Evolutionary conservation across 2,113 vertebrate species (phyloP).

Genomic region (Pholis gunnellus): DNA sequence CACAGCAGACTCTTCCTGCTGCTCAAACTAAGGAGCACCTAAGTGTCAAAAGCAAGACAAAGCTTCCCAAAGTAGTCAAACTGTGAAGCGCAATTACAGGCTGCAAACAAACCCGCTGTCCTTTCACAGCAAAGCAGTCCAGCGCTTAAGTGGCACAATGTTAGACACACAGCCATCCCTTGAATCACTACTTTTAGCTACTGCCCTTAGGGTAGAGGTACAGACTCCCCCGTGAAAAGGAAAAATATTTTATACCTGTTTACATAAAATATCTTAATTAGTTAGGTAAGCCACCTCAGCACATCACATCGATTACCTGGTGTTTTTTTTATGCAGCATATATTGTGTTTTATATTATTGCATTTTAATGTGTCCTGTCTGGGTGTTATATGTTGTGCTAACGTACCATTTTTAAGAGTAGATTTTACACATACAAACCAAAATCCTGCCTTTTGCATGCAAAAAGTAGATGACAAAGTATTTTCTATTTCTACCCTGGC

Average conservation of each 20-base stretch:
- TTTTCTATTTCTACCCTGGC: neutral
- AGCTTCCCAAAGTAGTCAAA: neutral
- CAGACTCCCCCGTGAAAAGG: too few species aligned
- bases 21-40: neutral
- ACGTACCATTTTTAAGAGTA: neutral
- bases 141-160: neutral
- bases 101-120: neutral
- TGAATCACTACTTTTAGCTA: neutral
- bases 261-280: too few species aligned
- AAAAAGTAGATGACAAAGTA: neutral
- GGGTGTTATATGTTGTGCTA: neutral
- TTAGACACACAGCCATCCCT: neutral
- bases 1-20: too few species aligned
- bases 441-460: neutral
- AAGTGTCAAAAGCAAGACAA: neutral
- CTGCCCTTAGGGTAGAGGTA: neutral
- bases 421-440: neutral
- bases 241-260: too few species aligned
- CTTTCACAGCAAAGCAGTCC: neutral
- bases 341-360: neutral
- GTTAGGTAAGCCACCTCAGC: neutral
- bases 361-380: neutral
- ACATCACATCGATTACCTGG: too few species aligned
- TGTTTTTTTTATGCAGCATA: neutral
- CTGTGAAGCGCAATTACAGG: neutral